Evolutionary conservation across 2,797 vertebrate species (phyloP).

Genomic region (Percopsis omiscomaycus): DNA sequence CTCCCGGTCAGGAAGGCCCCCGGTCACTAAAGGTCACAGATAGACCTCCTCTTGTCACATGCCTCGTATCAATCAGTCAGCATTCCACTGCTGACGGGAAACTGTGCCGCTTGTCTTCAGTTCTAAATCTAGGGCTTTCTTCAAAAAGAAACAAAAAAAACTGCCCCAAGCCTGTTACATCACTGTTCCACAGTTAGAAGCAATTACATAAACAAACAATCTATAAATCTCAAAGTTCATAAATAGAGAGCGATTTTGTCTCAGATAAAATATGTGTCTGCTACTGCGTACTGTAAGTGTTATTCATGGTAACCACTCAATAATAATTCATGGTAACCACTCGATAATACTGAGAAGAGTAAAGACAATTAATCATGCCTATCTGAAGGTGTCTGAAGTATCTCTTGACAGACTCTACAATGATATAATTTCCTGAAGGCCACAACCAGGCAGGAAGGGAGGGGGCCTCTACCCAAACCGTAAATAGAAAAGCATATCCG

Average conservation of each 20-base stretch:
- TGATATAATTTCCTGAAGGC: slow-evolving; percentile 66
- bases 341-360: too few relatives aligned
- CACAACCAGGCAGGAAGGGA: slow-evolving; percentile 68
- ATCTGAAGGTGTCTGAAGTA: too few relatives aligned
- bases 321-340: too few relatives aligned
- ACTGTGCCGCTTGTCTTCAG: not conserved
- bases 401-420: not conserved
- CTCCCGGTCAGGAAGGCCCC: slow-evolving; percentile 22
- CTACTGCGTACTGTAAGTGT: too few relatives aligned
- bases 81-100: not conserved
- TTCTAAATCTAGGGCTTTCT: slow-evolving; percentile 7
- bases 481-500: slow-evolving; percentile 67
- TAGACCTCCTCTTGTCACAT: slow-evolving; percentile 32
- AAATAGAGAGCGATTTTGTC: not conserved
- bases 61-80: slow-evolving; percentile 2
- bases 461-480: slow-evolving; percentile 33
- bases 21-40: slow-evolving; percentile 14
- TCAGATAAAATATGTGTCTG: not conserved
- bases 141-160: not conserved
- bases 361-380: too few relatives aligned
- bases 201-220: not conserved
- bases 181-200: not conserved
- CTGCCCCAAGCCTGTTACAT: not conserved
- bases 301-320: too few relatives aligned
- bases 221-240: not conserved